These are phyloP conservation scores for Ctenicera cuprea DNA, from an alignment of 2,888 invertebrate species.

Conservation along the genomic window DNA sequence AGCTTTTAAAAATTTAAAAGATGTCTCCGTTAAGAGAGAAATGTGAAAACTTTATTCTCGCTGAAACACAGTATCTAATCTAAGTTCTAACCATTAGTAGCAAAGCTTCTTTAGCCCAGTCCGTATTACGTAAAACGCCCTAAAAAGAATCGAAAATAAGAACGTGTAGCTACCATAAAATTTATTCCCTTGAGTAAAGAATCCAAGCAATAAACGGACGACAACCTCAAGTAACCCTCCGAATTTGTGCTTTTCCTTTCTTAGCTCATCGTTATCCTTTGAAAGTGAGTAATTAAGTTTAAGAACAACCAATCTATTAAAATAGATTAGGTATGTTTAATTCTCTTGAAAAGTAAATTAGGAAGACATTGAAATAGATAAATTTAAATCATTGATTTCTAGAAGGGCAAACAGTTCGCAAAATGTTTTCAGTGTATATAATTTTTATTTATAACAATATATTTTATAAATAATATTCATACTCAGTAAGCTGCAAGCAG, in stretches of 20 bases:
- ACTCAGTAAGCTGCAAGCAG: too few species aligned
- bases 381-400: too few species aligned
- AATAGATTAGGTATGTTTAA: not conserved
- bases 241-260: not conserved
- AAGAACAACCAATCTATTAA: not conserved
- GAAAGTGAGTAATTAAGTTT: constrained; percentile 1
- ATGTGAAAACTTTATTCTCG: too few species aligned
- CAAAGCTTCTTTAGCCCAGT: not conserved
- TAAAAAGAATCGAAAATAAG: constrained; percentile 18
- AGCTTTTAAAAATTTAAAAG: too few species aligned
- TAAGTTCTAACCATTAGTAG: not conserved
- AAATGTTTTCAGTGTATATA: too few species aligned
- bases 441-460: too few species aligned
- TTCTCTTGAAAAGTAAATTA: not conserved
- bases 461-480: too few species aligned
- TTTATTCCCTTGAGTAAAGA: constrained; percentile 15
- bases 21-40: too few species aligned
- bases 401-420: too few species aligned
- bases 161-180: constrained; percentile 7
- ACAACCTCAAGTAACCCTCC: constrained; percentile 13
- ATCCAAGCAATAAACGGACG: constrained; percentile 2
- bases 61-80: too few species aligned
- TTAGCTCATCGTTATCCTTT: constrained; percentile 13
- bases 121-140: constrained; percentile 10
- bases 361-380: too few species aligned